Evolutionary conservation across 2,113 vertebrate genomes (phyloP), one percentile per base, ranked within the genome.

Genomic region (Etheostoma cragini): DNA sequence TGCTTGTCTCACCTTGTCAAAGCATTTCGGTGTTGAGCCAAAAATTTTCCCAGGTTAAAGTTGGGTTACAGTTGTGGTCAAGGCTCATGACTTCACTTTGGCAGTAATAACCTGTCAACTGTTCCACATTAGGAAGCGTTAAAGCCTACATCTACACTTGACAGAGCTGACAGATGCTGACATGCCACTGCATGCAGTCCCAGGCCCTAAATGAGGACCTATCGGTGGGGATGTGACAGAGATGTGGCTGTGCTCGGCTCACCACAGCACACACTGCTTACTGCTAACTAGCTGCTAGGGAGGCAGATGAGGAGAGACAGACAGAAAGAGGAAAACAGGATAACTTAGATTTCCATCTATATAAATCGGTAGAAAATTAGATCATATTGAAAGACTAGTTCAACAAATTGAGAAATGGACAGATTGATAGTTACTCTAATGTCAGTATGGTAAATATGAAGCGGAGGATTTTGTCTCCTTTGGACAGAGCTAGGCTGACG

Each of bases 61-160:
- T 90, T 86, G 78, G 90, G 89, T 90, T 89, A 78, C 50, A 66
- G 82, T 77, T 70, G 75, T 89, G 92, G 93, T 92, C 91, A 91
- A 88, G 86, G 82, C 91, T 87, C 83, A 87, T 79, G 87, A 88
- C 90, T 89, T 80, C 77, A 89, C 78, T 86, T 75, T 90, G 86
- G 83, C 91, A 81, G 84, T 93, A 92, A 94, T 92, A 92, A 93
- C 91, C 92, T 93, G 90, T 93, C 92, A 94, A 87, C 85, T 76
- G 87, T 78, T 90, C 85, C 86, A 84, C 84, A 92, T 92, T 89
- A 89, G 85, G 89, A 81, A 84, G 87, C 52, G 88, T 93, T 84
- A 91, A 90, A 90, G 88, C 84, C 88, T 87, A 89, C 91, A 92
- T 89, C 87, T 78, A 86, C 87, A 89, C 88, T 86, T 86, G 92